phyloP scores from a whole-genome alignment of 2,797 vertebrate genomes.

The Melanotaenia pygmaea region DNA sequence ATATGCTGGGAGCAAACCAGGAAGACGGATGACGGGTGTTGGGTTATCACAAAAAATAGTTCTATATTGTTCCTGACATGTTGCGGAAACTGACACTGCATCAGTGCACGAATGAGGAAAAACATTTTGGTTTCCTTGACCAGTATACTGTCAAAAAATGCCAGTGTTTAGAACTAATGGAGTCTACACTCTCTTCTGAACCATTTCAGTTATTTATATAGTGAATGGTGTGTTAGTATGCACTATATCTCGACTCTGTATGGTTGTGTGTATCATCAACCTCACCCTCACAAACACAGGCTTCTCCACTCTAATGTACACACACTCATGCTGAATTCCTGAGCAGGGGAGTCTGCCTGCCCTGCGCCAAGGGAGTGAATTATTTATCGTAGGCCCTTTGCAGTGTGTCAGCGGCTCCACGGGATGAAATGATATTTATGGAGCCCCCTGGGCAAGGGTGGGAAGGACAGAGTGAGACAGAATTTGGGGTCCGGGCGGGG shows the following conservation, averaged over 20 bases:
- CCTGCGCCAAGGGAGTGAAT: constrained; percentile 83
- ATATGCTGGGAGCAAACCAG: constrained; percentile 33
- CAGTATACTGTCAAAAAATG: not conserved
- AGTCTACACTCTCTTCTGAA: constrained; percentile 7
- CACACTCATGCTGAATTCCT: constrained; percentile 82
- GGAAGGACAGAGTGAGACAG: constrained; percentile 60
- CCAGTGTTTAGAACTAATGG: constrained; percentile 31
- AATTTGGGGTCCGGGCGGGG: constrained; percentile 50
- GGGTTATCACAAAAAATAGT: not conserved
- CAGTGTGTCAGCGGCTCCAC: constrained; percentile 88
- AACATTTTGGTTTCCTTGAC: constrained; percentile 19
- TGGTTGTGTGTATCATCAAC: constrained; percentile 41
- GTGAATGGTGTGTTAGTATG: constrained; percentile 19
- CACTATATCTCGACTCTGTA: constrained; percentile 33
- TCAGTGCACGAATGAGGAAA: constrained; percentile 4
- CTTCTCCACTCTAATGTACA: constrained; percentile 58
- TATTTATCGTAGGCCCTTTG: constrained; percentile 88
- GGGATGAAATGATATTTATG: constrained; percentile 92
- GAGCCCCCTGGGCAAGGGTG: constrained; percentile 85
- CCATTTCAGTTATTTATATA: constrained; percentile 36
- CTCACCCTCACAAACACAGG: constrained; percentile 24
- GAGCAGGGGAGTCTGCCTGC: constrained; percentile 81
- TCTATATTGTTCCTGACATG: not conserved
- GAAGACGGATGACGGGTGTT: constrained; percentile 1
- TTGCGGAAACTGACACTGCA: not conserved